Evolutionary conservation across 2,888 invertebrate genomes (phyloP).

Genomic region (Glyphotaelius pellucidus): DNA sequence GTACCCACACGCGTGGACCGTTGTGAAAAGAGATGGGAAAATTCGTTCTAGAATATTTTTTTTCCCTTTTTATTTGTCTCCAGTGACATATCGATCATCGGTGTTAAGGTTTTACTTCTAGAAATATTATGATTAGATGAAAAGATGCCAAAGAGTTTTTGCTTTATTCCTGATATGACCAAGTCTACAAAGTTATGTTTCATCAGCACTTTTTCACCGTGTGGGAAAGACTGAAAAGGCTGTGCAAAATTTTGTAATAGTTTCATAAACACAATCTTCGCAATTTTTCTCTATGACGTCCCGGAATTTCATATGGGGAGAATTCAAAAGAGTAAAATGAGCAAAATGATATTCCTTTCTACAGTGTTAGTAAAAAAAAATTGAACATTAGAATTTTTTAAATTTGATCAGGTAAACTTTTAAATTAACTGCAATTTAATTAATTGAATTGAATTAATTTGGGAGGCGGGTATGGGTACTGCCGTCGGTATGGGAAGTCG

Average conservation of each 20-base stretch:
- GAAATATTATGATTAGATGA: neutral
- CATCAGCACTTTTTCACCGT: neutral
- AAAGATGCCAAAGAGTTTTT: neutral
- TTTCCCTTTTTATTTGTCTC: no score
- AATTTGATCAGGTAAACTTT: no score
- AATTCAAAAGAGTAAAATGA: slow-evolving; percentile 16
- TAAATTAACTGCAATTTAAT: no score
- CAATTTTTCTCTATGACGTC: neutral
- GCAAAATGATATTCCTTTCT: neutral
- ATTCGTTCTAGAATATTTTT: no score
- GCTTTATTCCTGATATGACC: neutral
- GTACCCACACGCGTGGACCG: no score
- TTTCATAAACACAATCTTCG: neutral
- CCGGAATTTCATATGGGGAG: slow-evolving; percentile 7
- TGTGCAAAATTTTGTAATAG: neutral
- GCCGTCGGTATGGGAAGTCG: no score
- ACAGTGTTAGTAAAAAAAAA: neutral
- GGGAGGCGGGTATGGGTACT: no score
- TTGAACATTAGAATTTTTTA: neutral
- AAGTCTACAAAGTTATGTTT: neutral
- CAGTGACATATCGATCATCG: no score
- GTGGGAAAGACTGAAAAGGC: neutral
- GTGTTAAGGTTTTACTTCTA: no score
- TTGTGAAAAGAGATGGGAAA: no score
- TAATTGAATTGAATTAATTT: no score